Evolutionary conservation across 2,113 vertebrate genomes (phyloP).

Genomic region (Burhinus bistriatus): DNA sequence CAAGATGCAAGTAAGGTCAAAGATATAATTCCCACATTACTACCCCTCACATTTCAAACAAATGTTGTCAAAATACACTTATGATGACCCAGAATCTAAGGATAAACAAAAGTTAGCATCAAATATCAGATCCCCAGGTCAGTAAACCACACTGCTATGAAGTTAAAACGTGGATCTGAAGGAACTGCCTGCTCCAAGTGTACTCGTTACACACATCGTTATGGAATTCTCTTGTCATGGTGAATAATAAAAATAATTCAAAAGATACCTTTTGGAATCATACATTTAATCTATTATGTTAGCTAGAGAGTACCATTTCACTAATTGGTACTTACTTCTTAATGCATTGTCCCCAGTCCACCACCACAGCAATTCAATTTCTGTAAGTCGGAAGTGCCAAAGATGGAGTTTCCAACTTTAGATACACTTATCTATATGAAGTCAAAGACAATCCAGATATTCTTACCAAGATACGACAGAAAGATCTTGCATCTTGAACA

Average conservation of each 20-base stretch:
- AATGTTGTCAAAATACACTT: not conserved
- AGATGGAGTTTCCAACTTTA: not conserved
- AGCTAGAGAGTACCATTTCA: not conserved
- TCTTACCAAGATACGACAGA: not conserved
- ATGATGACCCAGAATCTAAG: not conserved
- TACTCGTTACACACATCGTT: not conserved
- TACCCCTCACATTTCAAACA: not conserved
- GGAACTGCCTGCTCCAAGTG: not conserved
- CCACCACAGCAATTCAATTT: not conserved
- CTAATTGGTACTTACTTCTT: not conserved
- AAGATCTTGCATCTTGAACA: not conserved
- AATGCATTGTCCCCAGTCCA: not conserved
- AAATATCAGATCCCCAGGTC: not conserved
- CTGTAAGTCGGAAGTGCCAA: not conserved
- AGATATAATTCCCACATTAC: not conserved
- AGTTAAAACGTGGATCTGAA: not conserved
- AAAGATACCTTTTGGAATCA: not conserved
- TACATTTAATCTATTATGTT: not conserved
- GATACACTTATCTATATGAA: not conserved
- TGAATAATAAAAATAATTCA: not conserved
- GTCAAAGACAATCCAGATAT: not conserved
- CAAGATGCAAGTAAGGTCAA: not conserved
- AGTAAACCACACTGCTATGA: not conserved
- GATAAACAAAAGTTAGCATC: not conserved
- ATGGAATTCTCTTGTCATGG: not conserved